Evolutionary conservation across 2,888 invertebrate genomes (phyloP), one percentile per base, ranked within the genome.

Genomic region (Cheilosia pagana): DNA sequence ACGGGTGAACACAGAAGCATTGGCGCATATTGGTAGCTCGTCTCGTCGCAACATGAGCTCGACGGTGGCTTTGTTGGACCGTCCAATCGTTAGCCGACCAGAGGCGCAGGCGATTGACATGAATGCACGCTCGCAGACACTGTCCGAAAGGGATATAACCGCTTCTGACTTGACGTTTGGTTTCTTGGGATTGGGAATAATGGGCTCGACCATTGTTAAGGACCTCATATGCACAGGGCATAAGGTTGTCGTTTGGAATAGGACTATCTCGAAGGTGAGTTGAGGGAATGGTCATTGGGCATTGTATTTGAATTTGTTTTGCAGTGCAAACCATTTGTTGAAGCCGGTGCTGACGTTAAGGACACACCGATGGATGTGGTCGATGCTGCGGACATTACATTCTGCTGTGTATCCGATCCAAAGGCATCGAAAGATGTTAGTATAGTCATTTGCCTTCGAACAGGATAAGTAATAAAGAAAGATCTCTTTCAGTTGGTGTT

Each of bases 121-220:
- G 89, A 95, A 94, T 91, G 95, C 94, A 67, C 94, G 96, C 1
- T 95, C 96, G 0, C 95, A 96, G 87, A 95, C 95, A 0, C 92
- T 97, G 14, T 95, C 95, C 88, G 95, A 95, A 89, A 97, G 97
- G 92, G 95, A 97, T 88, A 97, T 98, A 87, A 94, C 94, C 82
- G 96, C 98, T 0, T 97, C 98, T 23, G 94, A 94, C 87, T 94
- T 96, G 92, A 96, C 95, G 90, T 98, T 99, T 91, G 99, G 99
- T 31, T 98, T 99, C 92, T 94, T 99, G 31, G 99, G 99, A 0
- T 94, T 99, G 39, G 98, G 98, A 74, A 97, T 97, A 90, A 98
- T 99, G 96, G 98, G 98, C 62, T 95, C 96, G 81, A 98, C 98
- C 28, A 96, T 99, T 90, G 98, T 98, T 19, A 98, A 98, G 93